phyloP scores from a whole-genome alignment of 2,113 vertebrate species.

The Rallus limicola region DNA sequence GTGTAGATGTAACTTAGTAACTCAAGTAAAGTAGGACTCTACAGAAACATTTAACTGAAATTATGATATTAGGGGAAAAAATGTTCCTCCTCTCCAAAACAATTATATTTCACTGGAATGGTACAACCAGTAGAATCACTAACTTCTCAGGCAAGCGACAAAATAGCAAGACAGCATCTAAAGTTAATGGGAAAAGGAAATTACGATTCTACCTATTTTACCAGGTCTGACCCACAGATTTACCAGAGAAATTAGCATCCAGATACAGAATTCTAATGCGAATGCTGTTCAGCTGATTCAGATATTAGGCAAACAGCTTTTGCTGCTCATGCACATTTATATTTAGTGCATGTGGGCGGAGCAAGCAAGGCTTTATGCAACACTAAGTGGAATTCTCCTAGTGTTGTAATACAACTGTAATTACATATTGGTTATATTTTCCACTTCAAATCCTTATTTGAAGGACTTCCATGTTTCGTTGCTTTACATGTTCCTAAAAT shows the following conservation, averaged over 20 bases:
- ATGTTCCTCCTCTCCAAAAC: not conserved
- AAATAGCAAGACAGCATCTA: not conserved
- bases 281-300: conserved; percentile 35
- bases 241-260: not conserved
- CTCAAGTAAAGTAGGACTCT: not conserved
- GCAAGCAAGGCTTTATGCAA: conserved; percentile 29
- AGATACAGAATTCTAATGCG: not conserved
- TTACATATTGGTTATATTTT: not conserved
- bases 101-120: not conserved
- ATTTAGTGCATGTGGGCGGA: conserved; percentile 55
- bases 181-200: not conserved
- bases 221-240: not conserved
- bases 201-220: not conserved
- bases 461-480: not conserved
- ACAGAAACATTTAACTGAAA: not conserved
- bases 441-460: not conserved
- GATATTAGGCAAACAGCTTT: conserved; percentile 25
- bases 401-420: not conserved
- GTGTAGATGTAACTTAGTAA: not conserved
- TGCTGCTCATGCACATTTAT: conserved; percentile 62
- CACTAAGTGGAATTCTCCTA: not conserved
- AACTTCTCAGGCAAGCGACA: not conserved
- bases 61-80: not conserved
- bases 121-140: not conserved
- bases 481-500: not conserved